These are phyloP conservation scores for Acrocephalus kingi DNA, from an alignment of 2,113 vertebrate genomes.

Conservation along the genomic window DNA sequence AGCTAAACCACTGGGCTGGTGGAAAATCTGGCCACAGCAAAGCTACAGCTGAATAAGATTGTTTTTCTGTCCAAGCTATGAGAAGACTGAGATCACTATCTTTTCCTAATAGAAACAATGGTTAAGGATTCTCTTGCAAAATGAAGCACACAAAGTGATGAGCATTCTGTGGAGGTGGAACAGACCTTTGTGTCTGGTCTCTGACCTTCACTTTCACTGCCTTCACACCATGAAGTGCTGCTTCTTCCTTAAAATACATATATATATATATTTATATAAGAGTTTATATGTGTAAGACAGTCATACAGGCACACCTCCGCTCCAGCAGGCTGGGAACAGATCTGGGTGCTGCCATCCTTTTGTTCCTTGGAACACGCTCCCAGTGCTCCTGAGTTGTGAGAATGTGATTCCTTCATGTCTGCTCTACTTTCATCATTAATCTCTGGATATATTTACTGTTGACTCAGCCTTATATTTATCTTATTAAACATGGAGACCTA, in stretches of 20 bases:
- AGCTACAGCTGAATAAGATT: neutral
- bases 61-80: neutral
- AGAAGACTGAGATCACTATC: neutral
- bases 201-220: neutral
- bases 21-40: neutral
- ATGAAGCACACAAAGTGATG: neutral
- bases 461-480: constrained; percentile 18
- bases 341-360: neutral
- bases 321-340: neutral
- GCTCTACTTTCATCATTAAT: neutral
- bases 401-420: neutral
- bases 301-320: neutral
- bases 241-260: neutral
- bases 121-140: neutral
- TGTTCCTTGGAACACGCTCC: neutral
- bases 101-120: neutral
- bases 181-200: neutral
- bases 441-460: constrained; percentile 28
- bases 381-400: neutral
- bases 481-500: neutral
- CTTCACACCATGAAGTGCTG: neutral
- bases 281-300: neutral
- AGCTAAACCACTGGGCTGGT: neutral
- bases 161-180: neutral
- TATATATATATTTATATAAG: fast-evolving